Conservation (phyloP, 2,113 vertebrate genomes). For the Myiagra hebetior region DNA sequence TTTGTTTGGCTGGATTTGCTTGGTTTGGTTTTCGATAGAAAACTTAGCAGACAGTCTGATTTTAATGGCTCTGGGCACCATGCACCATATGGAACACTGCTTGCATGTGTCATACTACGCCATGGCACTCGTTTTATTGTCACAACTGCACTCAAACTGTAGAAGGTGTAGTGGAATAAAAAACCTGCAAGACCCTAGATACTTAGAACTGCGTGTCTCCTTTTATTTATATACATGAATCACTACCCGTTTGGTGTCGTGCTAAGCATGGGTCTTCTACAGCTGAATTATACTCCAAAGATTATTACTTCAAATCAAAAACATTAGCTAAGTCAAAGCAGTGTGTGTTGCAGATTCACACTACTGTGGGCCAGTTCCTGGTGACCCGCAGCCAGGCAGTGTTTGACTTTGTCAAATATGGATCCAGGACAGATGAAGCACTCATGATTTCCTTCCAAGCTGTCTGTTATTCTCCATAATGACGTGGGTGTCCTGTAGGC, state of each 20-base stretch:
- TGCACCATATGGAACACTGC: no score
- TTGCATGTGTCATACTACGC: neutral
- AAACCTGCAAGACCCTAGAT: neutral
- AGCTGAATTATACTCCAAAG: neutral
- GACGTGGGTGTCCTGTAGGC: neutral
- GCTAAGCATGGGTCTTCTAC: neutral
- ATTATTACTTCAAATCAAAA: neutral
- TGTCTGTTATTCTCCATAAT: neutral
- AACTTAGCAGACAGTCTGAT: neutral
- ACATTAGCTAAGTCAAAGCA: neutral
- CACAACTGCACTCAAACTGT: neutral
- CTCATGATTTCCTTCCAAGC: neutral
- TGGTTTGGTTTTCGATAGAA: neutral
- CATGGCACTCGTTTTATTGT: neutral
- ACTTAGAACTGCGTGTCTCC: neutral
- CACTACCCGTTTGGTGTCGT: accelerated
- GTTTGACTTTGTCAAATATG: neutral
- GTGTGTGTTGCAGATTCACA: neutral
- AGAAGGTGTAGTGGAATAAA: neutral
- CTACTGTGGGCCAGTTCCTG: neutral
- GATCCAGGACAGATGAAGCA: neutral
- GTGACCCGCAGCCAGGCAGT: neutral
- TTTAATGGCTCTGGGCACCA: neutral
- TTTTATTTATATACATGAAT: neutral
- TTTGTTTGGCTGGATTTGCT: neutral